A percentile compares a stretch with the other conserved stretches of the same genome.
These are phyloP conservation scores for Lycaon pictus DNA, from an alignment of 2,113 vertebrate species.

Conservation along the genomic window DNA sequence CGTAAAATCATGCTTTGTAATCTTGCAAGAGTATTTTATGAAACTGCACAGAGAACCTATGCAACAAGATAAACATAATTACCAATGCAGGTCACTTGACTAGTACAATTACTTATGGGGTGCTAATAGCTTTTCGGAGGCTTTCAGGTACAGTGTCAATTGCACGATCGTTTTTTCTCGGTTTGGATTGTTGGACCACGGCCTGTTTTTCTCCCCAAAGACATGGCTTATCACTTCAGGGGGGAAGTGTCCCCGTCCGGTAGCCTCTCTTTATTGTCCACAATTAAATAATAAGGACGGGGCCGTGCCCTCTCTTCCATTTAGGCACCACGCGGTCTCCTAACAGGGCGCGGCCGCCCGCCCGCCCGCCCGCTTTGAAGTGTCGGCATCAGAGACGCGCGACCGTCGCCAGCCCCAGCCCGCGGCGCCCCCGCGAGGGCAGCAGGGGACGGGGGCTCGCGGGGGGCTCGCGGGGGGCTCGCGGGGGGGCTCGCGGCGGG, in stretches of 20 bases:
- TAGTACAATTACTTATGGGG: slow-evolving; percentile 66
- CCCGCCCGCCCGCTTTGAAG: too few relatives aligned
- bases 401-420: too few relatives aligned
- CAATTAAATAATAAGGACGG: neutral
- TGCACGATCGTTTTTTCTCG: neutral
- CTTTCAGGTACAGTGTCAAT: slow-evolving; percentile 6
- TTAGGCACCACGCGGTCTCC: neutral
- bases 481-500: too few relatives aligned
- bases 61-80: slow-evolving; percentile 60
- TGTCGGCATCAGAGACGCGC: too few relatives aligned
- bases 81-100: slow-evolving; percentile 53
- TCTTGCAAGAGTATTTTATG: slow-evolving; percentile 46
- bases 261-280: slow-evolving; percentile 71
- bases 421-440: too few relatives aligned
- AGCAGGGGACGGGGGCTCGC: too few relatives aligned
- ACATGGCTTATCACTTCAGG: neutral
- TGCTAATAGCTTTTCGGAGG: slow-evolving; percentile 58
- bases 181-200: neutral
- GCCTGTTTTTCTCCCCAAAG: neutral
- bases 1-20: slow-evolving; percentile 58
- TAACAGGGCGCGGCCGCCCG: too few relatives aligned
- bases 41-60: slow-evolving; percentile 28
- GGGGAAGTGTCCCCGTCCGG: neutral
- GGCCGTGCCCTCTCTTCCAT: neutral
- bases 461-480: too few relatives aligned